Evolutionary conservation across 2,113 vertebrate species (phyloP).

Genomic region (Labrus mixtus): DNA sequence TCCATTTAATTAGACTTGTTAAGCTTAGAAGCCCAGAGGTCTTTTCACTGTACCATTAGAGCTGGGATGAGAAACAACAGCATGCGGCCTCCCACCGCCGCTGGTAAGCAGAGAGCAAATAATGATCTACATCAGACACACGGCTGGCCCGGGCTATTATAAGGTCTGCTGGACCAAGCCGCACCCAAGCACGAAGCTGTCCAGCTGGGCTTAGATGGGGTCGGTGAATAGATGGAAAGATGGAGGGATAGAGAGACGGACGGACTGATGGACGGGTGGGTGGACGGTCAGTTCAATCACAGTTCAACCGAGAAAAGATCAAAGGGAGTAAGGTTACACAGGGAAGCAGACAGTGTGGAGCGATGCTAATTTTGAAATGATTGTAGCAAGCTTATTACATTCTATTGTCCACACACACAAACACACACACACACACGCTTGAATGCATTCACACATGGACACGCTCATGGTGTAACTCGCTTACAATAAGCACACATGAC

Average conservation of each 20-base stretch:
- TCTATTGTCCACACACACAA: slow-evolving; percentile 18
- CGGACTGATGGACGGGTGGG: slow-evolving; percentile 40
- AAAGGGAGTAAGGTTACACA: slow-evolving; percentile 54
- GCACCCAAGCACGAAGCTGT: slow-evolving; percentile 59
- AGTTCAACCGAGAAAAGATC: slow-evolving; percentile 71
- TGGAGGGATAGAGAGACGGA: slow-evolving; percentile 32
- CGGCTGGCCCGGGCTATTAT: slow-evolving; percentile 56
- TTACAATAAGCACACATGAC: neutral
- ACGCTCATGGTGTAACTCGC: slow-evolving; percentile 4
- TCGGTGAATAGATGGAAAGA: slow-evolving; percentile 42
- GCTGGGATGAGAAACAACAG: slow-evolving; percentile 76
- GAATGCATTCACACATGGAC: neutral
- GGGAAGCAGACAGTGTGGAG: slow-evolving; percentile 32
- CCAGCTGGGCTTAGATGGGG: slow-evolving; percentile 60
- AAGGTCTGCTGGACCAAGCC: slow-evolving; percentile 64
- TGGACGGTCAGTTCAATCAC: slow-evolving; percentile 70
- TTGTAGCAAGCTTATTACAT: slow-evolving; percentile 30
- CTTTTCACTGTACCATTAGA: slow-evolving; percentile 77
- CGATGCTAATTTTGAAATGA: slow-evolving; percentile 58
- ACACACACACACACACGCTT: neutral
- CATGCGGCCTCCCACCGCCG: slow-evolving; percentile 60
- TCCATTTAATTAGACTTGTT: slow-evolving; percentile 82
- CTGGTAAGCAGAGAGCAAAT: slow-evolving; percentile 73
- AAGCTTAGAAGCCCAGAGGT: slow-evolving; percentile 78
- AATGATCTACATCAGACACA: slow-evolving; percentile 73